A percentile compares a stretch with the other conserved stretches of the same genome.
phyloP scores from a whole-genome alignment of 2,888 invertebrate genomes.

The Cosmorhoe ocellata region DNA sequence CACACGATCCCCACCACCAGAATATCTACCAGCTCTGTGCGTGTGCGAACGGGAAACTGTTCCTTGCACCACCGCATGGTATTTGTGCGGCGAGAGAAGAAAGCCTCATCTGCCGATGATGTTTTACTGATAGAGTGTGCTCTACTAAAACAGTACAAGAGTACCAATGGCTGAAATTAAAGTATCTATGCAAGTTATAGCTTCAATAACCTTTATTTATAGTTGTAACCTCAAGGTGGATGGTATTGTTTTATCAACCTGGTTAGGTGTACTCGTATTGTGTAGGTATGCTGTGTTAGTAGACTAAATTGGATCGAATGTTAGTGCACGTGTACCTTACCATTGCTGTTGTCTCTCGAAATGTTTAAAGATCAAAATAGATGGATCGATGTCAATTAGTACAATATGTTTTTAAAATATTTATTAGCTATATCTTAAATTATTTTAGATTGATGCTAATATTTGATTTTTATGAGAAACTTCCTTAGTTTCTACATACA shows the following conservation, averaged over 20 bases:
- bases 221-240: background rate
- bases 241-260: too few relatives aligned
- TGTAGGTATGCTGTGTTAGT: background rate
- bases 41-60: slow-evolving; percentile 94
- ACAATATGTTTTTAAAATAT: slow-evolving; percentile 1
- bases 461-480: background rate
- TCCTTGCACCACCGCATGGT: slow-evolving; percentile 92
- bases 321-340: slow-evolving; percentile 34
- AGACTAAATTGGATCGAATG: background rate
- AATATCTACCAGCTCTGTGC: slow-evolving; percentile 94
- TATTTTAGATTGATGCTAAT: slow-evolving; percentile 3
- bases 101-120: slow-evolving; percentile 79
- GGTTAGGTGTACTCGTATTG: too few relatives aligned
- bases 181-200: background rate
- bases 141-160: slow-evolving; percentile 1
- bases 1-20: slow-evolving; percentile 82
- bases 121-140: too few relatives aligned
- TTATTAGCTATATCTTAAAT: background rate
- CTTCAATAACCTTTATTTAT: slow-evolving; percentile 1
- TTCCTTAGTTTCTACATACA: slow-evolving; percentile 6
- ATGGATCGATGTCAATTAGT: slow-evolving; percentile 20
- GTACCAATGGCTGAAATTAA: background rate
- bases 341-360: slow-evolving; percentile 17
- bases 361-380: slow-evolving; percentile 19
- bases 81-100: slow-evolving; percentile 86